Evolutionary conservation across 2,797 vertebrate genomes (phyloP).

Genomic region (Leptodactylus fallax): DNA sequence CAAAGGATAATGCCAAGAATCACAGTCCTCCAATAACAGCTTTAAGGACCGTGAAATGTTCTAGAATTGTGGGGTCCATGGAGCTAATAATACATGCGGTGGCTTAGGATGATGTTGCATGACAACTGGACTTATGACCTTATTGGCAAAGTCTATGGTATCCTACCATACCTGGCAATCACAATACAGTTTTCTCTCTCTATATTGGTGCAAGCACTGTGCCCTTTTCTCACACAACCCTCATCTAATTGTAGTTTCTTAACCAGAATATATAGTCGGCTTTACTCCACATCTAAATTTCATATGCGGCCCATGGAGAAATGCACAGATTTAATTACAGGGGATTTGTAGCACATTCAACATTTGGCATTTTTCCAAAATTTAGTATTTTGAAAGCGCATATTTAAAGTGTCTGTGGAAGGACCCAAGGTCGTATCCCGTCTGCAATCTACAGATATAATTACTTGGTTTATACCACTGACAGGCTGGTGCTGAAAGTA

Average conservation of each 20-base stretch:
- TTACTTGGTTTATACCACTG: constrained; percentile 17
- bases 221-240: not conserved
- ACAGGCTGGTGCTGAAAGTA: not conserved
- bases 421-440: not conserved
- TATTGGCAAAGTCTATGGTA: no score
- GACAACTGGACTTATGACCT: no score
- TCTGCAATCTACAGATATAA: not conserved
- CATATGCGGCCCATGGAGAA: not conserved
- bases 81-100: not conserved
- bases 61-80: not conserved
- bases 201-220: not conserved
- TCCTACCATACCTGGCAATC: no score
- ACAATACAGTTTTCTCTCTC: no score
- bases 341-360: not conserved
- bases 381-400: constrained; percentile 11
- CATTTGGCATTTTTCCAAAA: constrained; percentile 6
- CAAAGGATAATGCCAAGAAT: not conserved
- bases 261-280: not conserved
- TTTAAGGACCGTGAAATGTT: not conserved
- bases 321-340: constrained; percentile 44
- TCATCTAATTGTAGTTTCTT: not conserved
- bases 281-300: constrained; percentile 8
- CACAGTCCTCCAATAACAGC: not conserved
- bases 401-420: not conserved
- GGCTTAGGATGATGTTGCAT: not conserved